Percentiles rank a stretch among this genome's conserved stretches.
Conservation (phyloP, 2,797 vertebrate genomes). For the Danio tinwini region DNA sequence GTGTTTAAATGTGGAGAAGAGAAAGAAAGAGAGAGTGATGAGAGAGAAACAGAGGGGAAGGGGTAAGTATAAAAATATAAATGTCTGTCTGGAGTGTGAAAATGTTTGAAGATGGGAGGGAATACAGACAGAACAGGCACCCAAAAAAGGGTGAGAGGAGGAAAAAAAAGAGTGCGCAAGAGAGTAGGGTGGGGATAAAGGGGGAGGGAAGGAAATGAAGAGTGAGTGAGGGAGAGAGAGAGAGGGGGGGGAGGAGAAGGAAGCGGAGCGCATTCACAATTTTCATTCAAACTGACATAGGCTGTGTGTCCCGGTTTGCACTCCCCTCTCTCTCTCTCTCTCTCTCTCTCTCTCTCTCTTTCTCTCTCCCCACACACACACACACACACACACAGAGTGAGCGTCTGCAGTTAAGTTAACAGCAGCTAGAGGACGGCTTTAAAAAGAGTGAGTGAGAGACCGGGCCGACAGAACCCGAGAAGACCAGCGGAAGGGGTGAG, state of each 20-base stretch:
- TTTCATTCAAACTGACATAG: constrained; percentile 84
- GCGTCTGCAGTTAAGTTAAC: constrained; percentile 74
- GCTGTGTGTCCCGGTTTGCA: constrained; percentile 79
- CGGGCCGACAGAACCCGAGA: constrained; percentile 32
- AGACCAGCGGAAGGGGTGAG: constrained; percentile 17
- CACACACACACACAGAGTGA: constrained; percentile 48
- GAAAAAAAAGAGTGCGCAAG: constrained; percentile 63
- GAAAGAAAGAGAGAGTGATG: constrained; percentile 21
- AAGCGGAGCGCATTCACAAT: constrained; percentile 75
- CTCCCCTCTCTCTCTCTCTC: constrained; percentile 64
- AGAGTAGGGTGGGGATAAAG: constrained; percentile 71
- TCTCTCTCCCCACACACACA: constrained; percentile 44
- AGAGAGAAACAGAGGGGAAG: constrained; percentile 40
- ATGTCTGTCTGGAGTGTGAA: constrained; percentile 74
- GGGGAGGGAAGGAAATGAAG: constrained; percentile 40
- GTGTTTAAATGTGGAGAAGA: constrained; percentile 39
- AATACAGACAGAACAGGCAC: constrained; percentile 55
- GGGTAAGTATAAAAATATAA: constrained; percentile 64
- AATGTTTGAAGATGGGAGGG: constrained; percentile 71
- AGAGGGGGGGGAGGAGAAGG: constrained; percentile 63
- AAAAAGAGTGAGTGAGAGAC: constrained; percentile 57
- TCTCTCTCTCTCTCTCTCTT: constrained; percentile 56
- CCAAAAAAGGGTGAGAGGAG: constrained; percentile 56
- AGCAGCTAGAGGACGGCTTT: constrained; percentile 69
- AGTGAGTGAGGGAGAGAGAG: constrained; percentile 41